Base-by-base conservation (phyloP, 2,888 invertebrate genomes). In the Tricholauxania praeusta region DNA sequence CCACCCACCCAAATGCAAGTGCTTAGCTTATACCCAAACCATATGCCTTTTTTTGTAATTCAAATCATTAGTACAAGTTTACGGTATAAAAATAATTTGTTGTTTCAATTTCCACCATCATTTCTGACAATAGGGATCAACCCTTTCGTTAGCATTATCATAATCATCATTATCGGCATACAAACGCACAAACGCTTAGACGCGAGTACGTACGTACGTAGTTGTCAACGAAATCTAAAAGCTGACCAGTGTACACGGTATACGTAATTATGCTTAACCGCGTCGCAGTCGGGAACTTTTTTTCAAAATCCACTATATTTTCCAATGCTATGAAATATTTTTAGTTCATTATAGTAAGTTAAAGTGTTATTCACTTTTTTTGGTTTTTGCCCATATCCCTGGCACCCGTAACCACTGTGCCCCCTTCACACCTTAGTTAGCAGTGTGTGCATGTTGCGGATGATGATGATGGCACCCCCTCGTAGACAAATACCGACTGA, bases 311-410 rank as follows among this genome's bases (percentile, higher is more conserved):
- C 81, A 79, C 82, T 82, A 82, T 82, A 82, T 82, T 82, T 57
- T 79, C 78, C 78, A 47, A 65, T 15, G 49, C 22, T 67, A 65
- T 71, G 72, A 68, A 82, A 82, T 84, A 85, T 85, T 84, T 85
- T 83, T 84, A 85, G 84, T 84, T 82, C 81, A 81, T 82, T 84
- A 82, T 83, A 84, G 83, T 82, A 84, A 82, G 80, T 82, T 76
- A 74, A 75, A 78, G 60, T 64, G 69, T 51, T 64, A 60, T 60
- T 60, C 15, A 60, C 59, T 60, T 60, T 28, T 60, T 60, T n/a
- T n/a, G n/a, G n/a, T n/a, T 60, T 60, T 32, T 32, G 15, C 32
- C 17, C 47, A 17, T 62, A n/a, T 12, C 62, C 63, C 47, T 47
- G 47, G 10, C 17, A 17, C 63, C 32, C 39, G 53, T 66, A 70